Conservation (phyloP, 2,797 vertebrate genomes). For the Nasua narica region DNA sequence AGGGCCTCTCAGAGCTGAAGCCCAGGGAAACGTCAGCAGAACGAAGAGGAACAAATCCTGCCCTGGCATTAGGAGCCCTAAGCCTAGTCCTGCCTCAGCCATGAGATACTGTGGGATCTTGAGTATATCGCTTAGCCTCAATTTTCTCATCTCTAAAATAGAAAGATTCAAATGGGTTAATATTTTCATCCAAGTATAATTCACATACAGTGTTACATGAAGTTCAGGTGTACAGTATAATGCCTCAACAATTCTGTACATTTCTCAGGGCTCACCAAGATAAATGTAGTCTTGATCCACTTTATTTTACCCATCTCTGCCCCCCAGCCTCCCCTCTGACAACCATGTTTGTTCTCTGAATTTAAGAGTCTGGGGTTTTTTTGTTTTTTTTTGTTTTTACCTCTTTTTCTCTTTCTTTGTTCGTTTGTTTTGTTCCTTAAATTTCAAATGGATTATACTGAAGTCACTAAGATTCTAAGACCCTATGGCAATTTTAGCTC, state of each 20-base stretch:
- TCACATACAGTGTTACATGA: background rate
- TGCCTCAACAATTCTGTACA: background rate
- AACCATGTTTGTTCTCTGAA: background rate
- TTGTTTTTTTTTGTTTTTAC: background rate
- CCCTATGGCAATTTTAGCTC: background rate
- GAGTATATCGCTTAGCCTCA: background rate
- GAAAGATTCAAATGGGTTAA: background rate
- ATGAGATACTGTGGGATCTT: background rate
- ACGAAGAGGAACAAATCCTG: background rate
- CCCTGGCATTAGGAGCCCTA: background rate
- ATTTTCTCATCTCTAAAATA: background rate
- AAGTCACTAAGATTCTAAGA: background rate
- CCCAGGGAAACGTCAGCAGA: background rate
- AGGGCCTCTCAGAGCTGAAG: background rate
- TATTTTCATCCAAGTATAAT: background rate
- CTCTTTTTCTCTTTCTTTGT: background rate
- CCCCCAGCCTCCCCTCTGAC: background rate
- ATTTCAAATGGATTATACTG: background rate
- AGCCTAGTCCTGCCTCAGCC: background rate
- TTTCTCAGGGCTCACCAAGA: background rate
- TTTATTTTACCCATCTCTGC: background rate
- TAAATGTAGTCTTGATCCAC: background rate
- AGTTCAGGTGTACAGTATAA: background rate
- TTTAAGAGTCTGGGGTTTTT: background rate
- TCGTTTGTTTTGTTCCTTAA: background rate